phyloP scores from a whole-genome alignment of 2,888 invertebrate genomes.

The Heliconius charithonia region DNA sequence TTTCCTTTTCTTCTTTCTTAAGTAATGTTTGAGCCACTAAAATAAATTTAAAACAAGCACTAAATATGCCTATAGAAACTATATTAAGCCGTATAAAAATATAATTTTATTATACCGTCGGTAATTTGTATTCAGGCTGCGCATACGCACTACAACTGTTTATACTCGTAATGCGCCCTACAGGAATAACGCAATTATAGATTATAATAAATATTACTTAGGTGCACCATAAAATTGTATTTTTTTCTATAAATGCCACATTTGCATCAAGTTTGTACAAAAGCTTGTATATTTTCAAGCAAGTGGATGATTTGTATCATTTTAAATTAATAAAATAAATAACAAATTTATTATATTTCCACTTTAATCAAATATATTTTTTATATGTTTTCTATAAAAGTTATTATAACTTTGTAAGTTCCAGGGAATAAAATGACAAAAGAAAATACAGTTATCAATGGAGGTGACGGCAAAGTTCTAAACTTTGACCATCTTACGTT shows the following conservation, averaged over 20 bases:
- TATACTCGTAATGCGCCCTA: background rate
- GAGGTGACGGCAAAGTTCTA: slow-evolving; percentile 62
- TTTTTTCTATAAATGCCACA: slow-evolving; percentile 22
- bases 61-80: background rate
- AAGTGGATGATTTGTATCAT: background rate
- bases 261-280: background rate
- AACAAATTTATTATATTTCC: background rate
- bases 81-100: background rate
- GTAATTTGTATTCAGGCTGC: slow-evolving; percentile 32
- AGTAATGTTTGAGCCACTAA: too few relatives aligned
- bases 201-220: slow-evolving; percentile 38
- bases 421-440: slow-evolving; percentile 62
- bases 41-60: too few relatives aligned
- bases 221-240: slow-evolving; percentile 27
- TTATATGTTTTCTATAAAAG: background rate
- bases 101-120: slow-evolving; percentile 16
- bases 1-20: too few relatives aligned
- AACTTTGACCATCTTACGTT: slow-evolving; percentile 76
- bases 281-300: background rate
- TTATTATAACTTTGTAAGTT: slow-evolving; percentile 46
- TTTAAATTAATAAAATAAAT: slow-evolving; percentile 1
- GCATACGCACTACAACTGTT: slow-evolving; percentile 26
- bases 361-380: background rate
- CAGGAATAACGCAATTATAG: slow-evolving; percentile 21
- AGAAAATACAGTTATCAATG: slow-evolving; percentile 38